Evolutionary conservation across 2,888 invertebrate species (phyloP), one percentile per base, ranked within the genome.

Genomic region (Gasteruption jaculator): DNA sequence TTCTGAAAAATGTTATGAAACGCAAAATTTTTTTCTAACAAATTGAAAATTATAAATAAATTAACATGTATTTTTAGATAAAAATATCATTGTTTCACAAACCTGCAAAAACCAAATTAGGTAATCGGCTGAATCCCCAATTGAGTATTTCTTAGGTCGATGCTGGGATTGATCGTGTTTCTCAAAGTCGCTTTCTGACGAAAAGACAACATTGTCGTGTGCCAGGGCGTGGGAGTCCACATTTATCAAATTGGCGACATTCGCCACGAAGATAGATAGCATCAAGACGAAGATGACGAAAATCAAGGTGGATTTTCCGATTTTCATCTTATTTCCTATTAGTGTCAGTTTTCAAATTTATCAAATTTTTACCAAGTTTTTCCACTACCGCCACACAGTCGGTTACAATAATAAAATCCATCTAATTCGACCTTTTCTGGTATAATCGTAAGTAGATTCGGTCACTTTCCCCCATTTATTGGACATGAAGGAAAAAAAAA

Each of bases 81-180:
- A 15, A 31, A 11, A 18, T 18, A 29, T 38, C 12, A 35, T 8
- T 19, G n/a, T 16, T 11, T n/a, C 21, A 37, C 57, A 69, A 71
- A 86, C 87, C 79, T 88, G 87, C 48, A 87, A 60, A 71, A 88
- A 87, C 86, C 86, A 87, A 50, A 86, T 73, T 33, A 88, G 67
- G 60, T 83, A 77, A 30, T 79, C 71, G 8, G 72, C 57, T 1
- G 77, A 74, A 57, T 81, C 76, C 29, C 73, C 74, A 38, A 84
- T 77, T 52, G 61, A 32, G 43, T 66, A 63, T 45, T 60, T 60
- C 33, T 52, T 63, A 5, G 66, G 62, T 31, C 50, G 43, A 2
- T 46, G 45, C 25, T 33, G 41, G 11, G 46, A 30, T 7, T 46
- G 32, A 20, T 40, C 43, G 14, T 38, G 16, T 14, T 47, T 40